Conservation (phyloP, 2,113 vertebrate genomes). For the Ornithorhynchus anatinus region DNA sequence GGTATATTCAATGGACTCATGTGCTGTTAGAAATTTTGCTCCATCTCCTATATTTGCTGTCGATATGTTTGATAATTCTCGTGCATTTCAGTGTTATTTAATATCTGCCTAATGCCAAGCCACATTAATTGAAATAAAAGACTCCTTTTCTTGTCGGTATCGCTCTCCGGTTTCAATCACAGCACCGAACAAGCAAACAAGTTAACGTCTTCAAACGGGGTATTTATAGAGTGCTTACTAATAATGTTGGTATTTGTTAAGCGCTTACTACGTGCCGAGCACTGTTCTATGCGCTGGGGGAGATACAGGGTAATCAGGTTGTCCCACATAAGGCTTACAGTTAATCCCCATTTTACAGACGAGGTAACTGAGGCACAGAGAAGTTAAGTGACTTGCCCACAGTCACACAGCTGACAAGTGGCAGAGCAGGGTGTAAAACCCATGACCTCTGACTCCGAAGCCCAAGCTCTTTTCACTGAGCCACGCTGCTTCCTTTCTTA, state of each 20-base stretch:
- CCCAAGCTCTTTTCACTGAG: too few species aligned
- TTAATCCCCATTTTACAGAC: too few species aligned
- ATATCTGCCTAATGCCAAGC: conserved; percentile 67
- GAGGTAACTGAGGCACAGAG: too few species aligned
- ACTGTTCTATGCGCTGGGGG: too few species aligned
- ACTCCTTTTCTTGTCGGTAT: conserved; percentile 57
- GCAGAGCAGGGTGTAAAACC: too few species aligned
- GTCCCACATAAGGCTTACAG: too few species aligned
- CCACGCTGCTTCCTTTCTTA: fast-evolving
- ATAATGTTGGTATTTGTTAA: too few species aligned
- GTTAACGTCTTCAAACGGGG: background rate
- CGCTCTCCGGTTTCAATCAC: conserved; percentile 7
- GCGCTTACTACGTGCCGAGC: too few species aligned
- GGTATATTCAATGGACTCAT: conserved; percentile 20
- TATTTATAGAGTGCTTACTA: background rate
- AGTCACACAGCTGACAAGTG: too few species aligned
- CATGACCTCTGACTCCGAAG: too few species aligned
- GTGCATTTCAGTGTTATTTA: conserved; percentile 65
- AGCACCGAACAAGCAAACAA: background rate
- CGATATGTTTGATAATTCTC: conserved; percentile 57
- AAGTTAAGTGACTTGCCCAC: too few species aligned
- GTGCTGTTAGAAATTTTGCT: conserved; percentile 39
- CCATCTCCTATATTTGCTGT: conserved; percentile 33
- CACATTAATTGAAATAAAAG: conserved; percentile 60
- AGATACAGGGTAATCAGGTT: too few species aligned